These are phyloP conservation scores for Phalacrocorax pelagicus DNA, from an alignment of 2,113 vertebrate genomes.

Conservation along the genomic window DNA sequence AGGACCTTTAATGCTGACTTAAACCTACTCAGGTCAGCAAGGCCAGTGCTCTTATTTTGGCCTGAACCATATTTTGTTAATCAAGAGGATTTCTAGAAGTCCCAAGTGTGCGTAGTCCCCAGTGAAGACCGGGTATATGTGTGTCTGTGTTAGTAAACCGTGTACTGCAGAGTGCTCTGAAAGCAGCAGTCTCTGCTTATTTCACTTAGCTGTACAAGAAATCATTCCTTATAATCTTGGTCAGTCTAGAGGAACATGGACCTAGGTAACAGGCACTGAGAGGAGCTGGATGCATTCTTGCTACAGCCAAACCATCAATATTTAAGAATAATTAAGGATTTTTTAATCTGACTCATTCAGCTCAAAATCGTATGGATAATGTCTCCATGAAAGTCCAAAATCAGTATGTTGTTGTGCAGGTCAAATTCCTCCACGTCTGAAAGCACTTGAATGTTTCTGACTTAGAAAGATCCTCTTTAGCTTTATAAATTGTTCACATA, in stretches of 20 bases:
- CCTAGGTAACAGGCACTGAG: not conserved
- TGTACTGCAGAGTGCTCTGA: not conserved
- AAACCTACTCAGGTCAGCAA: not conserved
- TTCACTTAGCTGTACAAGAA: not conserved
- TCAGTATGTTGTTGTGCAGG: not conserved
- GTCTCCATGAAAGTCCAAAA: not conserved
- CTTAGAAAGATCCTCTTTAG: not conserved
- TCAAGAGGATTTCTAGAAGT: not conserved
- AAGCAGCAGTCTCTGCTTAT: not conserved
- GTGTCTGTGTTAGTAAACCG: not conserved
- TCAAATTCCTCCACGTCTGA: not conserved
- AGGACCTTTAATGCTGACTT: not conserved
- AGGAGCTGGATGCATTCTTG: not conserved
- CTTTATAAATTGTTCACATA: not conserved
- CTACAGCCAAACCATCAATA: not conserved
- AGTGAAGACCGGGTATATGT: not conserved
- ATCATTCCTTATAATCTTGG: not conserved
- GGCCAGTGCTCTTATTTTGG: not conserved
- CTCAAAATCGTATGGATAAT: not conserved
- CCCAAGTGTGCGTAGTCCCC: fast-evolving
- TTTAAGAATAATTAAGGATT: not conserved
- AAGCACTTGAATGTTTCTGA: not conserved
- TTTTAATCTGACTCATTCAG: not conserved
- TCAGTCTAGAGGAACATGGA: not conserved
- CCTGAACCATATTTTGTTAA: not conserved